Percentiles rank a stretch among this genome's conserved stretches.
phyloP scores from a whole-genome alignment of 2,113 vertebrate genomes.

The Eurypyga helias region DNA sequence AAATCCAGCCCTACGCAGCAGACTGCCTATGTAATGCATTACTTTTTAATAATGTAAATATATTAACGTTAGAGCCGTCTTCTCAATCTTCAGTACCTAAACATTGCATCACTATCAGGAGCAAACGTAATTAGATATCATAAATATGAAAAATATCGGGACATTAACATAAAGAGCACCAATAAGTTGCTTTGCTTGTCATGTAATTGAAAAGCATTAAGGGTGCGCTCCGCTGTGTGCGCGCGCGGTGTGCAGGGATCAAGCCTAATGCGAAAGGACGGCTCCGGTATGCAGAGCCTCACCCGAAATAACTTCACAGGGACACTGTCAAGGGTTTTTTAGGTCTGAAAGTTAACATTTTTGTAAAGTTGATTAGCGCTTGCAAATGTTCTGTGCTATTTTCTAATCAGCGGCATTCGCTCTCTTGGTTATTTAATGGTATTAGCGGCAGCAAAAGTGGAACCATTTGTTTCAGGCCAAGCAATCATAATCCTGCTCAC shows the following conservation, averaged over 20 bases:
- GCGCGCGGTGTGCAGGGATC: background rate
- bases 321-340: constrained; percentile 11
- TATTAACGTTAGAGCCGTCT: constrained; percentile 57
- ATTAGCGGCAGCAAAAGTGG: constrained; percentile 42
- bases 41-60: constrained; percentile 75
- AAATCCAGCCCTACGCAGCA: constrained; percentile 33
- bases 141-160: constrained; percentile 71
- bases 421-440: constrained; percentile 45
- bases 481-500: constrained; percentile 42
- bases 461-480: constrained; percentile 63
- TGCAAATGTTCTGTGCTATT: background rate
- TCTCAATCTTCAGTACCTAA: constrained; percentile 64
- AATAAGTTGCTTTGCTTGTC: constrained; percentile 61
- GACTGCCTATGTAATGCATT: constrained; percentile 55
- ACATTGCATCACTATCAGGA: constrained; percentile 67
- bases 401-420: constrained; percentile 17
- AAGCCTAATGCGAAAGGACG: constrained; percentile 34
- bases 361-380: constrained; percentile 33
- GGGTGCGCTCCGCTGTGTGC: background rate
- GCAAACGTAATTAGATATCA: constrained; percentile 70
- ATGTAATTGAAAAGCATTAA: constrained; percentile 56
- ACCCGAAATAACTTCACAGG: constrained; percentile 52
- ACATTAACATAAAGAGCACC: constrained; percentile 49
- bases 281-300: constrained; percentile 39
- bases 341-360: constrained; percentile 41